Evolutionary conservation across 2,797 vertebrate species (phyloP).

Genomic region (Poecilia gillii): DNA sequence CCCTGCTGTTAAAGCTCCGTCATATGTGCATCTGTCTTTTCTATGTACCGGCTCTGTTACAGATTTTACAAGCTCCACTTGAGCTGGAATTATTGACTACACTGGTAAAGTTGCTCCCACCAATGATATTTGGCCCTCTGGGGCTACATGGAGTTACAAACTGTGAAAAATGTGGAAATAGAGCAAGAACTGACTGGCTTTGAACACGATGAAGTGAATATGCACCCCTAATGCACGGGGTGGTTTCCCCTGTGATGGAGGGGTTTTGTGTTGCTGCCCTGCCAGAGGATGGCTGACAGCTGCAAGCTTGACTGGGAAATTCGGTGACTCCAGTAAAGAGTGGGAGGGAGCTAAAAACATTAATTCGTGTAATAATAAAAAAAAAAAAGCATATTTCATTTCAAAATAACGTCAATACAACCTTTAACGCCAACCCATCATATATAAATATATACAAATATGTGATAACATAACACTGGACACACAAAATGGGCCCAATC

Average conservation of each 20-base stretch:
- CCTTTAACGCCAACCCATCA: background rate
- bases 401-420: background rate
- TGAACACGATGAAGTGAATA: constrained; percentile 16
- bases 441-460: background rate
- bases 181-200: constrained; percentile 9
- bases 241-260: constrained; percentile 37
- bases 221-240: constrained; percentile 1
- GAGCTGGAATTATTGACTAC: constrained; percentile 32
- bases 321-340: constrained; percentile 47
- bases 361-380: constrained; percentile 5
- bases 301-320: constrained; percentile 61
- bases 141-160: constrained; percentile 17
- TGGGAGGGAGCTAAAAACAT: constrained; percentile 14
- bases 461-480: background rate
- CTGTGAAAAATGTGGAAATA: constrained; percentile 27
- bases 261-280: constrained; percentile 35
- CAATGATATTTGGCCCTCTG: constrained; percentile 14
- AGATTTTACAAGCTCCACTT: constrained; percentile 25
- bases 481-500: too few relatives aligned
- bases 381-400: constrained; percentile 2
- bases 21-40: constrained; percentile 28
- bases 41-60: constrained; percentile 9
- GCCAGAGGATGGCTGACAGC: constrained; percentile 57
- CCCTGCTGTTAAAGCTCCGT: constrained; percentile 18
- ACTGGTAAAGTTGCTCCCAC: constrained; percentile 4